A percentile compares a stretch with the other conserved stretches of the same genome.
Evolutionary conservation across 2,888 invertebrate species (phyloP).

Genomic region (Tipula unca): DNA sequence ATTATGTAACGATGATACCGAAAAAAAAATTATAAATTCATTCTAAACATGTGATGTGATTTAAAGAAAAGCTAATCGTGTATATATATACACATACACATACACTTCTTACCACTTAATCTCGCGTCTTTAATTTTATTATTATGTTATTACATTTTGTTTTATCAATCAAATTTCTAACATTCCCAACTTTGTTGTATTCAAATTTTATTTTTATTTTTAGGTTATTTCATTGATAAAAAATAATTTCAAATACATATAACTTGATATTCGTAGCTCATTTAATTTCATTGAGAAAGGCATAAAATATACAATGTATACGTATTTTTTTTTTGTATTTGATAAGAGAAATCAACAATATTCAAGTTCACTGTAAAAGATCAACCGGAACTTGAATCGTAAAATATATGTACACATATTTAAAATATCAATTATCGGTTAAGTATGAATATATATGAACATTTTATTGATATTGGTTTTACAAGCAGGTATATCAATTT

Average conservation of each 20-base stretch:
- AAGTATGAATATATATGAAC: no score
- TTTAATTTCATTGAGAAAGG: not conserved
- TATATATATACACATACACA: not conserved
- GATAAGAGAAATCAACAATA: slow-evolving; percentile 9
- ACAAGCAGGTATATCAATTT: no score
- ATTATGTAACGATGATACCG: not conserved
- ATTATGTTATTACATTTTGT: not conserved
- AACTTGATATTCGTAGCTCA: not conserved
- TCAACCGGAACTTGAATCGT: not conserved
- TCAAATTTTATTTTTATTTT: not conserved
- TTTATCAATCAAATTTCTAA: not conserved
- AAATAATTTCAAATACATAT: not conserved
- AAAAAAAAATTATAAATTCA: not conserved
- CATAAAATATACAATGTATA: not conserved
- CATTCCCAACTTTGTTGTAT: not conserved
- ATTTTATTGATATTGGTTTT: no score
- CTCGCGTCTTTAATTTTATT: not conserved
- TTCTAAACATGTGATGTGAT: not conserved
- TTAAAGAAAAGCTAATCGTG: not conserved
- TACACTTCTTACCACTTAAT: not conserved
- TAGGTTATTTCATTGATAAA: not conserved
- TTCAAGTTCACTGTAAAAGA: slow-evolving; percentile 15
- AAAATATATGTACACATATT: not conserved
- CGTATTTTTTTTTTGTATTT: not conserved
- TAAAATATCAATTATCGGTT: no score